phyloP scores from a whole-genome alignment of 1,140 invertebrate genomes.

The Neodiprion pinetum region DNA sequence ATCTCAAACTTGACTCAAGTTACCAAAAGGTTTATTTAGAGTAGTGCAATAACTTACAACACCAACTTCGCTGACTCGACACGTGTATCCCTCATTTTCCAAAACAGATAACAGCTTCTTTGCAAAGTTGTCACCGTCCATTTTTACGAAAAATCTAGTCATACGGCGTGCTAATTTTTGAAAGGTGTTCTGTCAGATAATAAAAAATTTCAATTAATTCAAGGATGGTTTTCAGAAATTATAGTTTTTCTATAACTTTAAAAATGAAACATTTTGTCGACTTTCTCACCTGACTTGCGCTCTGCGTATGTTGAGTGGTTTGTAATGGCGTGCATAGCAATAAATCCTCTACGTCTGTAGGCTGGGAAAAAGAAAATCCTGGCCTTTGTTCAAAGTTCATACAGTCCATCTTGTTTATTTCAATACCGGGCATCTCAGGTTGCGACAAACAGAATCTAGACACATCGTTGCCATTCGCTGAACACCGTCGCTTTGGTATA shows the following conservation, averaged over 20 bases:
- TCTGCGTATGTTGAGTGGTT: constrained; percentile 67
- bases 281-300: constrained; percentile 50
- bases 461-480: constrained; percentile 47
- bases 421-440: constrained; percentile 46
- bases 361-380: constrained; percentile 85
- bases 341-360: constrained; percentile 82
- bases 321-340: constrained; percentile 79
- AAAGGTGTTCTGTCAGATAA: constrained; percentile 68
- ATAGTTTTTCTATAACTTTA: not conserved
- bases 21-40: not conserved
- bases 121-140: constrained; percentile 67
- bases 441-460: constrained; percentile 52
- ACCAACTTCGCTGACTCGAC: constrained; percentile 64
- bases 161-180: constrained; percentile 87
- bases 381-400: constrained; percentile 50
- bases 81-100: constrained; percentile 70
- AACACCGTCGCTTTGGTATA: constrained; percentile 43
- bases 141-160: constrained; percentile 89
- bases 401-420: constrained; percentile 37
- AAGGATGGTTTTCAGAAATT: not conserved
- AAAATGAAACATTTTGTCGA: not conserved
- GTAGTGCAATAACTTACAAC: constrained; percentile 59
- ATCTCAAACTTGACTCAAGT: too few species aligned
- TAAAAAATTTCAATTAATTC: constrained; percentile 10
- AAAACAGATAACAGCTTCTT: constrained; percentile 68